Base-by-base conservation (phyloP, 2,113 vertebrate species). In the Natator depressus region DNA sequence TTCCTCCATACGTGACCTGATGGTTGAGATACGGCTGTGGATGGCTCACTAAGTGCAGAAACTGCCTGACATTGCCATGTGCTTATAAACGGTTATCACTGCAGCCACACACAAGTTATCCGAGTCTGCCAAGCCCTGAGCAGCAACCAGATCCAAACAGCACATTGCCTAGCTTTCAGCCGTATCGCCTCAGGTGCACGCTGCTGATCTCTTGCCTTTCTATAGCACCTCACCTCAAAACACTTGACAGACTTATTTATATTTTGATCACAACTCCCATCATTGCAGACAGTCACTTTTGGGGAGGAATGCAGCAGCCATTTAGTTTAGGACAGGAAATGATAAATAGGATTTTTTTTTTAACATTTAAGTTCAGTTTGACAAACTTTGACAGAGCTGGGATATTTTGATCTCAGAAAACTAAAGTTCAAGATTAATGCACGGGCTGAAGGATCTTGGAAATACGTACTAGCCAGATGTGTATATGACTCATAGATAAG, bases 291-390 rank as follows among this genome's bases (percentile, higher is more conserved):
- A 89, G 84, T 47, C 84, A 22, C 31, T 42, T 69, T 6, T 59
- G 42, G 17, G 50, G 25, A n/a, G 84, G 27, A 46, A 12, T 65
- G 46, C 59, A 46, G 29, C 35, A 8, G 6, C 3, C 57, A 25
- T 50, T 27, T 90, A 42, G 62, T 7, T 53, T 29, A 90, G 42
- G 82, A 51, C 47, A 51, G 13, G 19, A 81, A 22, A 31, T 19
- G 19, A 76, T 62, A 65, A 78, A 38, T 54, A 53, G 25, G 13
- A 17, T 78, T 22, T 27, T 25, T 25, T 78, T 38, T 46, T 59
- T 59, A 89, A 83, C 89, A 0, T 81, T 80, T 90, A 91, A 97
- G 80, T 86, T 87, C 88, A 62, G 69, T 80, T n/a, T 85, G 89
- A 94, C 78, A 91, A 89, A 95, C 4, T 42, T 42, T 42, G 42